A percentile compares a stretch with the other conserved stretches of the same genome.
These are phyloP conservation scores for Dryobates pubescens DNA, from an alignment of 2,797 vertebrate species.

Conservation along the genomic window DNA sequence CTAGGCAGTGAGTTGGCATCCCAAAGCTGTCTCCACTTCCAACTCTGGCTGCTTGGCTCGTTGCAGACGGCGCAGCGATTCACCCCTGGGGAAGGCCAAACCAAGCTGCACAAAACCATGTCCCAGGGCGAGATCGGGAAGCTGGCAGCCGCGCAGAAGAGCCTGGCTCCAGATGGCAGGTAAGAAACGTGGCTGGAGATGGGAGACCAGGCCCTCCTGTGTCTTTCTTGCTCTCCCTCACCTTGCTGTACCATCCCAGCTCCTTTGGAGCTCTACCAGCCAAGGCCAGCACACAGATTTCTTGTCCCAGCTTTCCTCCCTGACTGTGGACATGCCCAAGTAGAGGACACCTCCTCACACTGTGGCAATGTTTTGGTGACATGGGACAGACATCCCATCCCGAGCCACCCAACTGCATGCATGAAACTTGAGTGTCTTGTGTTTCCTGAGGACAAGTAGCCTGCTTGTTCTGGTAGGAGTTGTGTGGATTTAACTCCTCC, in stretches of 20 bases:
- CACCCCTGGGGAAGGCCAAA: slow-evolving; percentile 78
- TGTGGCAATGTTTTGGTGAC: fast-evolving
- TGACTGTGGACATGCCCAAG: not conserved
- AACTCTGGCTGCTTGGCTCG: slow-evolving; percentile 16
- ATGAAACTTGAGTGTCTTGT: not conserved
- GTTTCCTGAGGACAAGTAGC: fast-evolving
- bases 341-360: not conserved
- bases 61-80: slow-evolving; percentile 83
- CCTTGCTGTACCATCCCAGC: not conserved
- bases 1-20: not conserved
- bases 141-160: slow-evolving; percentile 82
- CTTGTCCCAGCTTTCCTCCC: not conserved
- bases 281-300: not conserved
- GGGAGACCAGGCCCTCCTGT: fast-evolving
- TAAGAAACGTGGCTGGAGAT: slow-evolving; percentile 56
- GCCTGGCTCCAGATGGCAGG: slow-evolving; percentile 87
- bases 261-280: not conserved
- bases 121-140: slow-evolving; percentile 93
- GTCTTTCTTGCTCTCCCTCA: not conserved
- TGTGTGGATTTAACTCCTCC: not conserved
- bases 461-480: not conserved
- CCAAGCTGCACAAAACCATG: slow-evolving; percentile 91
- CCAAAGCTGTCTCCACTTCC: not conserved
- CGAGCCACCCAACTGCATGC: not conserved
- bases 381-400: fast-evolving